phyloP scores from a whole-genome alignment of 2,797 vertebrate species.

The Gymnodraco acuticeps region DNA sequence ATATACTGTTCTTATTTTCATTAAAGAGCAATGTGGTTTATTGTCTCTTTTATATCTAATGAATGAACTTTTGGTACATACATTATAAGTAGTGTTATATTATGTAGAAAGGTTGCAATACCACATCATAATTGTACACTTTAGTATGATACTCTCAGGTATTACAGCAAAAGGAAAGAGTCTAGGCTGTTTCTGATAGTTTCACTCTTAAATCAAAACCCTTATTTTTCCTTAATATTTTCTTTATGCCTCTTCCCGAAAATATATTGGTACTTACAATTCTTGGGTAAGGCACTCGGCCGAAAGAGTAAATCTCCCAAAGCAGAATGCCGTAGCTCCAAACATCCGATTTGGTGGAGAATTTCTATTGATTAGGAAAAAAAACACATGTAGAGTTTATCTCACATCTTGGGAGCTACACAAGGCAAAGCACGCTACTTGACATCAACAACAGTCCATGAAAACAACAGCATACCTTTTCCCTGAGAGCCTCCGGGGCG shows the following conservation, averaged over 20 bases:
- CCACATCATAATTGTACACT: background rate
- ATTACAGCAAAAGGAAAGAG: background rate
- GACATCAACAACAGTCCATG: background rate
- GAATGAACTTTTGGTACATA: background rate
- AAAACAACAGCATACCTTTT: conserved; percentile 86
- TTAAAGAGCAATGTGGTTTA: background rate
- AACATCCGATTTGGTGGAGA: conserved; percentile 98
- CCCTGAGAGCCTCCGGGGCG: conserved; percentile 94
- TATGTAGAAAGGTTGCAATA: background rate
- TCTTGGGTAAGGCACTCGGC: conserved; percentile 98
- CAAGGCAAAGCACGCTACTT: background rate
- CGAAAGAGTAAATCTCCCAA: conserved; percentile 99
- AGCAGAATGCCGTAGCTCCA: conserved; percentile 99
- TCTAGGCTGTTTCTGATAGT: background rate
- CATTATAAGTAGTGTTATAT: background rate
- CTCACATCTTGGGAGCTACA: background rate
- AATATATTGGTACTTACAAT: conserved; percentile 89
- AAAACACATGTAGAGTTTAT: conserved; percentile 14
- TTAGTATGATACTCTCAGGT: background rate
- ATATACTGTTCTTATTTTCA: background rate
- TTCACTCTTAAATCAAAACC: background rate
- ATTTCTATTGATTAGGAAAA: conserved; percentile 85
- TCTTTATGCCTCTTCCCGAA: background rate
- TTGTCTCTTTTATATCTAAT: background rate
- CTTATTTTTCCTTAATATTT: background rate